Evolutionary conservation across 2,113 vertebrate genomes (phyloP).

Genomic region (Pseudopipra pipra): DNA sequence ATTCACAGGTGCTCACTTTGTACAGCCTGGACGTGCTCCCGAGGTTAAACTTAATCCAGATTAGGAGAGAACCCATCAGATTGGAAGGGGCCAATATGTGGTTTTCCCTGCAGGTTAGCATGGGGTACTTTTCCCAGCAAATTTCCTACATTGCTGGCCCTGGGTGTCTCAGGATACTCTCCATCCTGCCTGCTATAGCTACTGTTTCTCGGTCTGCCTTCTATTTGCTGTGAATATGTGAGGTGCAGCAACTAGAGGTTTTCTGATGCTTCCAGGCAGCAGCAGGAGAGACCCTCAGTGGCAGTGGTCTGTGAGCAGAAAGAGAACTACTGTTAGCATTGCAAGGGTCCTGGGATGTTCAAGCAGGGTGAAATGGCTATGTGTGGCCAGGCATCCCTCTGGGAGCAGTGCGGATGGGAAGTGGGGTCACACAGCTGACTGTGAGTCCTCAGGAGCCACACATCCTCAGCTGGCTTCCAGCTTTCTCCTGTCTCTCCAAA

Average conservation of each 20-base stretch:
- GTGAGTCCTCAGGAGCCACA: rapidly evolving
- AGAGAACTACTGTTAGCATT: background rate
- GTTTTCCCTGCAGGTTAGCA: background rate
- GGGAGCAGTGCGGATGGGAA: background rate
- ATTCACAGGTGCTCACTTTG: rapidly evolving
- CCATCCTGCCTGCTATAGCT: background rate
- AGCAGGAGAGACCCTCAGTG: background rate
- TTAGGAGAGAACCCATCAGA: background rate
- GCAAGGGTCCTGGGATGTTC: background rate
- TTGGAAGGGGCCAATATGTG: background rate
- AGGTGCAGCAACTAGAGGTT: background rate
- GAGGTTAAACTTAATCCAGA: background rate
- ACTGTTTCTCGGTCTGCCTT: background rate
- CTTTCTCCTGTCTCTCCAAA: background rate
- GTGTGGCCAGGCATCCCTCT: background rate
- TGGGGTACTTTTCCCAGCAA: background rate
- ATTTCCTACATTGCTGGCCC: background rate
- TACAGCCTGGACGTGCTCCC: rapidly evolving
- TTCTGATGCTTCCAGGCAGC: background rate
- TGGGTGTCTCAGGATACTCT: background rate
- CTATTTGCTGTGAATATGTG: rapidly evolving
- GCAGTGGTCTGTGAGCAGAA: background rate
- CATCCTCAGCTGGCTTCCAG: background rate
- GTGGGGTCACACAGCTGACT: rapidly evolving
- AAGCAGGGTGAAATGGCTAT: background rate